Evolutionary conservation across 2,113 vertebrate species (phyloP).

Genomic region (Colaptes auratus): DNA sequence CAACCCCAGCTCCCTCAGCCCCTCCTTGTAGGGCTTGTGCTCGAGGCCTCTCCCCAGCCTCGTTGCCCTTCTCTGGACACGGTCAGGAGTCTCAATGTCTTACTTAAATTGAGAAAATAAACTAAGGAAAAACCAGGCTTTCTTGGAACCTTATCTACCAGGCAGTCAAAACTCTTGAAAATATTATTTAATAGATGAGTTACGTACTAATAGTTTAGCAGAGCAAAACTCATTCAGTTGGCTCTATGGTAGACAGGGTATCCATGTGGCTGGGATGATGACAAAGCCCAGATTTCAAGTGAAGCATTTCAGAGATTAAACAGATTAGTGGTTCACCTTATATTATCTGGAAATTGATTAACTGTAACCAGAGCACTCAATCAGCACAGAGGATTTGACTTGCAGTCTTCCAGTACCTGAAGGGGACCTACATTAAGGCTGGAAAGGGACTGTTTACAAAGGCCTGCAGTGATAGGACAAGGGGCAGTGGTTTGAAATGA

Average conservation of each 20-base stretch:
- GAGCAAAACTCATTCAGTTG: background rate
- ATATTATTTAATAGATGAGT: background rate
- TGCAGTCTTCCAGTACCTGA: too few species aligned
- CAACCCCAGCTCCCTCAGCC: too few species aligned
- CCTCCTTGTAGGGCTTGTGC: too few species aligned
- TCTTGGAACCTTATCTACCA: background rate
- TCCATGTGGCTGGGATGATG: background rate
- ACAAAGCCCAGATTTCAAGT: background rate
- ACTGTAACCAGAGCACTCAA: background rate
- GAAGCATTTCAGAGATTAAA: conserved; percentile 7
- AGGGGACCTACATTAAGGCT: too few species aligned
- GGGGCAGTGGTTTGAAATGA: too few species aligned
- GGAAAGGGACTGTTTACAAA: too few species aligned
- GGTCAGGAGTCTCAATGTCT: too few species aligned
- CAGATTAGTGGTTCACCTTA: background rate
- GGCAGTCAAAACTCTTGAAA: background rate
- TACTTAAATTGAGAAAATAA: background rate
- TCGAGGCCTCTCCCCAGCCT: too few species aligned
- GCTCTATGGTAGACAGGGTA: background rate
- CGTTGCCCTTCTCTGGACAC: too few species aligned
- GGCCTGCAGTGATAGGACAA: too few species aligned
- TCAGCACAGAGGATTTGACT: background rate
- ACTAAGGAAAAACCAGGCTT: background rate
- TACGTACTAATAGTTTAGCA: background rate
- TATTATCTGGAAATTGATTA: conserved; percentile 14